Percentiles rank a stretch among this genome's conserved stretches.
phyloP scores from a whole-genome alignment of 2,113 vertebrate species.

The Cercocebus atys region DNA sequence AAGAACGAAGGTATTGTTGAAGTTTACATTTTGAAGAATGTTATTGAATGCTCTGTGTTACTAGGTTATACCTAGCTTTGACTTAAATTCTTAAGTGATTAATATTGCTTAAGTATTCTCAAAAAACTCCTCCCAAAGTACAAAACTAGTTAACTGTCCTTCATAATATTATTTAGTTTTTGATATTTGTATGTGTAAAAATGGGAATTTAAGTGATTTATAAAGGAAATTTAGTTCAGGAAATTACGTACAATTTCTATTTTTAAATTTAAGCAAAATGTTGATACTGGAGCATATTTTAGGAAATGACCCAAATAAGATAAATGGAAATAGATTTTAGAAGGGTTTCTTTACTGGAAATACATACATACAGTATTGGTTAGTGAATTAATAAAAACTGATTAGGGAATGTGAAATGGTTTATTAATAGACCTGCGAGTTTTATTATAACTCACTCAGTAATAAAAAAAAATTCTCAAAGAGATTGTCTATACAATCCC shows the following conservation, averaged over 20 bases:
- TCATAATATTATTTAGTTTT: slow-evolving; percentile 37
- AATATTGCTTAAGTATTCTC: slow-evolving; percentile 14
- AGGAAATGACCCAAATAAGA: neutral
- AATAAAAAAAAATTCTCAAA: neutral
- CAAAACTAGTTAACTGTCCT: neutral
- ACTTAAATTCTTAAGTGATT: slow-evolving; percentile 49
- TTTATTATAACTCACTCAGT: neutral
- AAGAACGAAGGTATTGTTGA: neutral
- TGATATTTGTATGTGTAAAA: neutral
- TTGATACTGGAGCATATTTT: neutral
- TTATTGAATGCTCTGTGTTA: neutral
- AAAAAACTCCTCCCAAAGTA: neutral
- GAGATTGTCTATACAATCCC: neutral
- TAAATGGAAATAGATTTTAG: neutral
- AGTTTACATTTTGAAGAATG: slow-evolving; percentile 33
- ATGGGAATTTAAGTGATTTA: slow-evolving; percentile 46
- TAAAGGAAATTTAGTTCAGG: slow-evolving; percentile 49
- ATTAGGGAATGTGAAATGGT: slow-evolving; percentile 27
- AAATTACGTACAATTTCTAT: slow-evolving; percentile 1
- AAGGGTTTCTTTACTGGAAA: neutral
- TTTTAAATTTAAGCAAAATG: slow-evolving; percentile 42
- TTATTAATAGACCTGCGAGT: slow-evolving; percentile 12
- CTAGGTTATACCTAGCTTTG: neutral
- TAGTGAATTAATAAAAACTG: slow-evolving; percentile 33
- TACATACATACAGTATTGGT: neutral